These are phyloP conservation scores for Numenius arquata DNA, from an alignment of 2,113 vertebrate species.

Conservation along the genomic window DNA sequence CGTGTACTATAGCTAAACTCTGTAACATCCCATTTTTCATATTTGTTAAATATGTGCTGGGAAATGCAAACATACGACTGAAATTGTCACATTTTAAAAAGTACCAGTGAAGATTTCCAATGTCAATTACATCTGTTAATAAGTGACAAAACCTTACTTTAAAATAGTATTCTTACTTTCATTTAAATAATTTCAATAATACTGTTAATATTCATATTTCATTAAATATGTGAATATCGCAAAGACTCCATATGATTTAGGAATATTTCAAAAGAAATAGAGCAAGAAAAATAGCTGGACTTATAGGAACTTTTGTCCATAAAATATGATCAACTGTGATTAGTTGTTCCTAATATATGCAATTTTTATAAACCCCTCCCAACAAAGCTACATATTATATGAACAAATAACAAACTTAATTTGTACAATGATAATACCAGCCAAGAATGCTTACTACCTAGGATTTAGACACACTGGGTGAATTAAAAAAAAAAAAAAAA, in stretches of 20 bases:
- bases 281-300: not conserved
- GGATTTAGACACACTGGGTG: not conserved
- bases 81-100: not conserved
- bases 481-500: not conserved
- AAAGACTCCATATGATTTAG: not conserved
- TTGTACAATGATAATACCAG: not conserved
- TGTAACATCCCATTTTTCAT: not conserved
- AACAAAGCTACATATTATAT: not conserved
- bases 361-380: not conserved
- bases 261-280: not conserved
- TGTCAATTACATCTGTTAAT: not conserved
- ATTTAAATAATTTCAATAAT: not conserved
- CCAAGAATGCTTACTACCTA: not conserved
- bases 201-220: not conserved
- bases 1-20: not conserved
- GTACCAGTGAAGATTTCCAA: not conserved
- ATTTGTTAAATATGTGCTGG: not conserved
- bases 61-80: not conserved
- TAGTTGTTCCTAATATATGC: not conserved
- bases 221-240: not conserved
- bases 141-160: not conserved
- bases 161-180: not conserved
- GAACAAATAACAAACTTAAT: not conserved
- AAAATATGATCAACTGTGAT: not conserved
- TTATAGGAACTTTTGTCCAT: not conserved